These are phyloP conservation scores for Leptoteleia sp. DNA, from an alignment of 1,140 invertebrate genomes.

Conservation along the genomic window DNA sequence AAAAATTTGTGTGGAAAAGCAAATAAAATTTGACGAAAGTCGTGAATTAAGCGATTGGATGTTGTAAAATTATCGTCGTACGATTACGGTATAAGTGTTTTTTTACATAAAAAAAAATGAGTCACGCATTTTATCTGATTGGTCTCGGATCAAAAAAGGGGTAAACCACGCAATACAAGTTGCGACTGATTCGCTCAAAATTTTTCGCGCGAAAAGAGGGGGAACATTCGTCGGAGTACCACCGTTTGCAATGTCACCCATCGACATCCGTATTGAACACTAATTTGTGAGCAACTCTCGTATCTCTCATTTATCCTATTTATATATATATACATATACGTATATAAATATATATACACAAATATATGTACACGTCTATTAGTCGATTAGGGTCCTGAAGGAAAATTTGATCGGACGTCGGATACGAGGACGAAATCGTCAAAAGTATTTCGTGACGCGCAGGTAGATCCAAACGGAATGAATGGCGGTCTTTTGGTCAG, in stretches of 20 bases:
- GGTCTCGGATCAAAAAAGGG: conserved; percentile 68
- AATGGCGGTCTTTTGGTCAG: conserved; percentile 11
- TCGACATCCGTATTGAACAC: conserved; percentile 42
- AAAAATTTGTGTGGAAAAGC: conserved; percentile 33
- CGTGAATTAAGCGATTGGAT: conserved; percentile 47
- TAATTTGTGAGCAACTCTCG: conserved; percentile 37
- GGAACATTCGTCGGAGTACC: conserved; percentile 20
- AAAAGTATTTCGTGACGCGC: conserved; percentile 75
- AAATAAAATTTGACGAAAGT: conserved; percentile 48
- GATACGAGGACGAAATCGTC: conserved; percentile 71
- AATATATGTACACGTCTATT: conserved; percentile 29
- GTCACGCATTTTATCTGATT: conserved; percentile 50
- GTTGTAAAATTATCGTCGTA: conserved; percentile 53
- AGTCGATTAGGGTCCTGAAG: conserved; percentile 58
- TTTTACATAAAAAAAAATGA: conserved; percentile 47
- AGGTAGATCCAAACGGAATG: conserved; percentile 29
- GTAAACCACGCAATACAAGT: conserved; percentile 40
- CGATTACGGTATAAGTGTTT: conserved; percentile 32
- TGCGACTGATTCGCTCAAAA: conserved; percentile 39
- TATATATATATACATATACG: conserved; percentile 19
- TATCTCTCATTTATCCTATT: conserved; percentile 37
- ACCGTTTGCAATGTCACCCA: conserved; percentile 48
- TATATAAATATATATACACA: conserved; percentile 14
- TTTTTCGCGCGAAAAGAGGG: conserved; percentile 24
- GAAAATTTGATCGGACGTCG: conserved; percentile 73